These are phyloP conservation scores for Dendrophyllia cribrosa DNA, from an alignment of 64 coral and sea anemone genomes.

Conservation along the genomic window DNA sequence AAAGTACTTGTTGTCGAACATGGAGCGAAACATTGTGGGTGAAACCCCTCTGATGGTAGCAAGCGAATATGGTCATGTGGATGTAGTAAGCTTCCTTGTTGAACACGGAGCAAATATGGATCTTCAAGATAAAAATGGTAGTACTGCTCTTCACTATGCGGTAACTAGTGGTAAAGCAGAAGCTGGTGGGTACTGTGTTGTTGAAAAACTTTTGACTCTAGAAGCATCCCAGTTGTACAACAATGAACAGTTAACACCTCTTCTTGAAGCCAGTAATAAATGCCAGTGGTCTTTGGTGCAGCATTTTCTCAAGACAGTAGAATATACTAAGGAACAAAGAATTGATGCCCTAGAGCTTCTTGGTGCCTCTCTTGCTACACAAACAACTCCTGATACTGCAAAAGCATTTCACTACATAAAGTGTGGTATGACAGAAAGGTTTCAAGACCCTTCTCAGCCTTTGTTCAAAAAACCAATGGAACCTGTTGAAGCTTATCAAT, in stretches of 20 bases:
- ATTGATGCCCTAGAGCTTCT: conserved; percentile 52
- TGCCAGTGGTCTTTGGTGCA: conserved; percentile 44
- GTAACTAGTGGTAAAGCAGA: too few relatives aligned
- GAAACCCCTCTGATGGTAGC: too few relatives aligned
- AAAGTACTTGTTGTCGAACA: not conserved
- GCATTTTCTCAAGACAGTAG: not conserved
- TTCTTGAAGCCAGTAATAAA: conserved; percentile 36
- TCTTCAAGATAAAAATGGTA: too few relatives aligned
- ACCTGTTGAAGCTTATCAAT: conserved; percentile 21
- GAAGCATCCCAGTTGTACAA: conserved; percentile 19
- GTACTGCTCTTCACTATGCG: not conserved
- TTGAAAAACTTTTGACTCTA: not conserved
- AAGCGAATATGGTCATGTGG: too few relatives aligned
- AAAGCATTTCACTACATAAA: conserved; percentile 31
- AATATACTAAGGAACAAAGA: conserved; percentile 15
- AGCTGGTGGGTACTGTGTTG: too few relatives aligned
- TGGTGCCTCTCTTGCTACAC: conserved; percentile 44
- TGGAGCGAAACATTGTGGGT: too few relatives aligned
- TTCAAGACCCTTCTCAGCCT: not conserved
- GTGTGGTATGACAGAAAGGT: conserved; percentile 19
- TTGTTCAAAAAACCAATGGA: conserved; percentile 14
- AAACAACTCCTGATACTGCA: not conserved
- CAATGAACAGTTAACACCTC: conserved; percentile 31
- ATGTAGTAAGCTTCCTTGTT: too few relatives aligned
- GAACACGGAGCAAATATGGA: too few relatives aligned